Evolutionary conservation across 2,888 invertebrate genomes (phyloP).

Genomic region (Amphimallon solstitiale): DNA sequence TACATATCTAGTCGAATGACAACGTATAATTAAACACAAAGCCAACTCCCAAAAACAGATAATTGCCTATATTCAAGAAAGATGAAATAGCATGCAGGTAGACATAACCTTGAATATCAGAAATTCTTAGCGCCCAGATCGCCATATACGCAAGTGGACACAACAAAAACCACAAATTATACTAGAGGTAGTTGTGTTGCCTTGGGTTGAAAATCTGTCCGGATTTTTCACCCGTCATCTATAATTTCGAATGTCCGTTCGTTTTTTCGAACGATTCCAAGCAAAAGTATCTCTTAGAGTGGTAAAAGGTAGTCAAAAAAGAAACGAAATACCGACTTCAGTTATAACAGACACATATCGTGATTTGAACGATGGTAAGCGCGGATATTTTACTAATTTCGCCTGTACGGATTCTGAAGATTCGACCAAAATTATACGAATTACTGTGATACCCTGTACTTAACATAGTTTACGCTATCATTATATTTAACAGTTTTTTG

Average conservation of each 20-base stretch:
- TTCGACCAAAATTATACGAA: constrained; percentile 27
- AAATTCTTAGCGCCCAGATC: constrained; percentile 13
- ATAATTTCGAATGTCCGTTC: constrained; percentile 29
- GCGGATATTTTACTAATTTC: constrained; percentile 30
- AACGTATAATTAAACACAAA: constrained; percentile 23
- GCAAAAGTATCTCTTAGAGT: constrained; percentile 8
- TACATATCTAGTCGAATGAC: neutral
- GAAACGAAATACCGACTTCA: constrained; percentile 7
- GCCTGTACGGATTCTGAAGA: constrained; percentile 18
- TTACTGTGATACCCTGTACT: constrained; percentile 20
- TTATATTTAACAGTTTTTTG: constrained; percentile 29
- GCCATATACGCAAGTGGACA: constrained; percentile 18
- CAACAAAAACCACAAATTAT: constrained; percentile 33
- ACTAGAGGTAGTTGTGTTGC: constrained; percentile 13
- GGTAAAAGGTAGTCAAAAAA: constrained; percentile 5
- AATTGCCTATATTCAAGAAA: constrained; percentile 4
- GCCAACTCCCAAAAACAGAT: constrained; percentile 16
- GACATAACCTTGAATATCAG: constrained; percentile 14
- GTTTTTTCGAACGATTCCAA: constrained; percentile 20
- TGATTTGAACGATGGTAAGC: constrained; percentile 18
- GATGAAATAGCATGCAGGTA: constrained; percentile 17
- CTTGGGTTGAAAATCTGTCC: constrained; percentile 21
- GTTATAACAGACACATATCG: constrained; percentile 27
- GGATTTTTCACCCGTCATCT: constrained; percentile 20
- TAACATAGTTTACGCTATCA: constrained; percentile 24